These are phyloP conservation scores for Holothuria glaberrima DNA, from an alignment of 35 echinoderm and acorn worm species.

Conservation along the genomic window DNA sequence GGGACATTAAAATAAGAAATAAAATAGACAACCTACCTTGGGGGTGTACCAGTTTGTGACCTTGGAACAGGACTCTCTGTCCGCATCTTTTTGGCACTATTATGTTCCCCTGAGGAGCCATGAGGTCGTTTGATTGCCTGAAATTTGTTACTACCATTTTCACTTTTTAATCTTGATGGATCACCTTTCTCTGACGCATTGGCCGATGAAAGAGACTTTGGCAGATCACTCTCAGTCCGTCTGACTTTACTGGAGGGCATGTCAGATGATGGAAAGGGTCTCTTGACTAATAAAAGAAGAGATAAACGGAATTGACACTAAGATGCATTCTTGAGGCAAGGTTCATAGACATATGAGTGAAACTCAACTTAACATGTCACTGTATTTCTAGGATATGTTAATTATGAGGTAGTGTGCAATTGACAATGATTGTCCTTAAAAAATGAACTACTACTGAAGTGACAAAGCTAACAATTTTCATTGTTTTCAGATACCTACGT, in stretches of 20 bases:
- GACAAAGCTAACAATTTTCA: no score
- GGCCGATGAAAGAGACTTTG: not conserved
- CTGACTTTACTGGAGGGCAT: conserved; percentile 6
- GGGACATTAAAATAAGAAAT: no score
- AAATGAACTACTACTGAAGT: no score
- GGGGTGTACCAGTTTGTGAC: conserved; percentile 62
- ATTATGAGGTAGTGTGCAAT: no score
- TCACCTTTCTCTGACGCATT: conserved; percentile 15
- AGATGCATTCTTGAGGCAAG: no score
- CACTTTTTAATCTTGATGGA: not conserved
- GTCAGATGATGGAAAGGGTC: not conserved
- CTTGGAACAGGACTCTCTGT: conserved; percentile 77
- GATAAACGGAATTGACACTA: no score
- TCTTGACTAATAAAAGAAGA: no score
- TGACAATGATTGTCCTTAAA: no score
- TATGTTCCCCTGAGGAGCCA: conserved; percentile 37
- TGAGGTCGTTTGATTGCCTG: conserved; percentile 32
- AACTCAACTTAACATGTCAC: no score
- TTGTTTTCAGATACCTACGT: no score
- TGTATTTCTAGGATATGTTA: no score
- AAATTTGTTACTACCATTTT: conserved; percentile 32
- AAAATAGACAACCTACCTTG: conserved; percentile 54
- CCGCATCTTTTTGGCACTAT: conserved; percentile 61
- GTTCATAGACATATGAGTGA: no score
- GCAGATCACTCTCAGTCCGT: not conserved